phyloP scores from a whole-genome alignment of 2,113 vertebrate species.

The Malurus melanocephalus region DNA sequence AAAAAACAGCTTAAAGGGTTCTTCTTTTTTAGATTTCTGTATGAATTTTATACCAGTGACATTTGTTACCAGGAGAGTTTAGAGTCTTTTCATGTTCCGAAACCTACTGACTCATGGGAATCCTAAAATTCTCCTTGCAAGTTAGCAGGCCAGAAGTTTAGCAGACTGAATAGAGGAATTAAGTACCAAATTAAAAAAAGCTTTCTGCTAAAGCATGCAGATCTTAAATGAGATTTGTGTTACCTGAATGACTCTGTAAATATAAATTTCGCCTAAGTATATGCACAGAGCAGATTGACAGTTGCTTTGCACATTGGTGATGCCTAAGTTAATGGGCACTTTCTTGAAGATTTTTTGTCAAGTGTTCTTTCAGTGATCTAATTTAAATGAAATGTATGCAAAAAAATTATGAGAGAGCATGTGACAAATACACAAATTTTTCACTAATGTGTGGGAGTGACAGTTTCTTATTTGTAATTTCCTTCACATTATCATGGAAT shows the following conservation, averaged over 20 bases:
- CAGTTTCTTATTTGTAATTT: neutral
- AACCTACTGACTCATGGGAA: neutral
- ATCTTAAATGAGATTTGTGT: neutral
- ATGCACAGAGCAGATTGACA: neutral
- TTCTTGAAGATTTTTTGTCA: neutral
- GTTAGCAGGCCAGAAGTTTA: neutral
- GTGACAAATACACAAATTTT: neutral
- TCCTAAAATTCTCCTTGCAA: neutral
- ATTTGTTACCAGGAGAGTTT: neutral
- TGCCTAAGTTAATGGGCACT: neutral
- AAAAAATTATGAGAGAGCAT: neutral
- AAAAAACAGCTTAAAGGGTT: neutral
- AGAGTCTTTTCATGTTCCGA: neutral
- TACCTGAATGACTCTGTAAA: neutral
- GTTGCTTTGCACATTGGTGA: neutral
- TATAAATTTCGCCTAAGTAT: neutral
- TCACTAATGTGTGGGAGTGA: neutral
- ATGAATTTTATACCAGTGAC: neutral
- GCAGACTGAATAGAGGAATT: neutral
- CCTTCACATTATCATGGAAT: neutral
- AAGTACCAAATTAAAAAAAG: neutral
- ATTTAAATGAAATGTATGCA: neutral
- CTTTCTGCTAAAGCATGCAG: neutral
- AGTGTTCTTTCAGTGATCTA: neutral
- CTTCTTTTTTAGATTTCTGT: neutral